A percentile compares a stretch with the other conserved stretches of the same genome.
Conservation (phyloP, 2,888 invertebrate genomes). For the Portevinia maculata region DNA sequence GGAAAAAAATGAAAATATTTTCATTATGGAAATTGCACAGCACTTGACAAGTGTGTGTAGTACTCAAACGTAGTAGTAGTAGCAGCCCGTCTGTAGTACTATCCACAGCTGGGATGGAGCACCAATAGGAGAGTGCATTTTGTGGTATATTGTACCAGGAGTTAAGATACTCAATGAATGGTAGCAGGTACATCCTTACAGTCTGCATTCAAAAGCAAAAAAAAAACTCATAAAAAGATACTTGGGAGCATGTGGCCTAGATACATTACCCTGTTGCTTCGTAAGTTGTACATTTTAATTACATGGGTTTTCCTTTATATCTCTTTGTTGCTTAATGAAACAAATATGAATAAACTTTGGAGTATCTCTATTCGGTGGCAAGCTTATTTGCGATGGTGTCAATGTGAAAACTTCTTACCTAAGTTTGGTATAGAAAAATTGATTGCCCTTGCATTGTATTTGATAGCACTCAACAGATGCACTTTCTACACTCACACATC, state of each 20-base stretch:
- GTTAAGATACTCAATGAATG: slow-evolving; percentile 68
- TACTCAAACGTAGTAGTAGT: slow-evolving; percentile 70
- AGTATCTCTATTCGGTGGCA: not conserved
- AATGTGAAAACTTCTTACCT: not conserved
- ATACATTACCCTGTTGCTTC: slow-evolving; percentile 72
- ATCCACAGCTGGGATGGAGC: slow-evolving; percentile 45
- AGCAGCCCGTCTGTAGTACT: slow-evolving; percentile 53
- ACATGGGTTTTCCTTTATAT: slow-evolving; percentile 39
- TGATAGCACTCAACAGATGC: slow-evolving; percentile 15
- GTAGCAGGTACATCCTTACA: slow-evolving; percentile 64
- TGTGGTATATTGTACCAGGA: slow-evolving; percentile 10
- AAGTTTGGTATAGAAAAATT: slow-evolving; percentile 27
- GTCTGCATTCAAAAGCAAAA: slow-evolving; percentile 29
- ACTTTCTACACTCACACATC: slow-evolving; percentile 13
- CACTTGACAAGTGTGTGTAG: slow-evolving; percentile 69
- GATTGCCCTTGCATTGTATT: slow-evolving; percentile 16
- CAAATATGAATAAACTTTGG: slow-evolving; percentile 23
- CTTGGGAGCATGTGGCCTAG: slow-evolving; percentile 69
- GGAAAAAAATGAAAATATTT: slow-evolving; percentile 46
- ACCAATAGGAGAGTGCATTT: slow-evolving; percentile 29
- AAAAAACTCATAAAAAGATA: slow-evolving; percentile 69
- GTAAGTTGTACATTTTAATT: slow-evolving; percentile 71
- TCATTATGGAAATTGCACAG: slow-evolving; percentile 73
- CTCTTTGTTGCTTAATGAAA: slow-evolving; percentile 22
- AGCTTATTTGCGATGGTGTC: slow-evolving; percentile 20